Base-by-base conservation (phyloP, 2,797 vertebrate genomes). In the Anguilla anguilla region DNA sequence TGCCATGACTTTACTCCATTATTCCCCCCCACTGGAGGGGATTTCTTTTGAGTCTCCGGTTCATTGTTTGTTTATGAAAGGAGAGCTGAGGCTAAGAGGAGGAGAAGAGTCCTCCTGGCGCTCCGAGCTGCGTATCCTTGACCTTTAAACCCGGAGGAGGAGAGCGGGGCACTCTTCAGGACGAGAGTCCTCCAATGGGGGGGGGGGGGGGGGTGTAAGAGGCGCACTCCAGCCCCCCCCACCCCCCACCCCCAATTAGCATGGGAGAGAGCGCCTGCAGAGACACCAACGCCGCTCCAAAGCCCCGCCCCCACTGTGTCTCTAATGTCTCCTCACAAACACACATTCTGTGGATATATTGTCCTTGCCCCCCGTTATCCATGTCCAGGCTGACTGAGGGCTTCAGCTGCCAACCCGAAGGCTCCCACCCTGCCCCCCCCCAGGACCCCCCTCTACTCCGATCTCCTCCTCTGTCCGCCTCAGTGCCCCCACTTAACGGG, bases 81-180 rank as follows among this genome's bases (percentile, higher is more conserved):
- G 6, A 25, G 0, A 15, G 43, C 6, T 17, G 31, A 35, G 61
- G 83, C 77, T 46, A 72, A 88, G 86, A 88, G 82, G 89, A 92
- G 88, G 5, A 31, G 53, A 55, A 53, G 81, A 2, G 46, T 6
- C 53, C 22, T 53, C 0, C 10, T 89, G 89, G 13, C 43, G 86
- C 87, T 6, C 85, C 83, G 82, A 90, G 88, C 87, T 87, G 87
- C 85, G 61, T 72, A 46, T 88, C 46, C 69, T 89, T 91, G 59
- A 92, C 90, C 89, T 90, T 79, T 59, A 89, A 92, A 87, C 86
- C 89, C 59, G 49, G 25, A 61, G 84, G 86, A 82, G 79, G 83
- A 25, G 72, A 46, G 85, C 88, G 43, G 88, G 89, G 19, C 49
- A 35, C 22, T 77, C 64, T 72, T 69, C 67, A 88, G 91, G 77